A percentile compares a stretch with the other conserved stretches of the same genome.
These are phyloP conservation scores for Saccostrea cuccullata DNA, from an alignment of 1,140 invertebrate genomes.

Conservation along the genomic window DNA sequence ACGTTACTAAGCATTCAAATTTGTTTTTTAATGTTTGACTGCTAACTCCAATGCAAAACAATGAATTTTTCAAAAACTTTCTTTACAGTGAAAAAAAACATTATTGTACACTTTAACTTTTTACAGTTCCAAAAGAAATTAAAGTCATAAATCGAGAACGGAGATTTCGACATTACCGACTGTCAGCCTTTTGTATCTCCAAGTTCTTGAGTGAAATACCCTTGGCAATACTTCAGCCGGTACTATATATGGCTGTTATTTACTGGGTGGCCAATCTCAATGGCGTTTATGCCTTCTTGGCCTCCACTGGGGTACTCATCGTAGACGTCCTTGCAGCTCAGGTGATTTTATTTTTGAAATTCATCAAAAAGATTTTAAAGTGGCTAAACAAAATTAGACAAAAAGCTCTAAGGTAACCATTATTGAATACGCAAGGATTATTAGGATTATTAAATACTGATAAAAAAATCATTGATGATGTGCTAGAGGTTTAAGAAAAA, in stretches of 20 bases:
- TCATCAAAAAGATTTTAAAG: too few species aligned
- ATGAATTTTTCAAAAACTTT: too few species aligned
- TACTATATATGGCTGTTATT: conserved; percentile 57
- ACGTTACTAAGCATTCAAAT: too few species aligned
- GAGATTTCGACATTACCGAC: conserved; percentile 50
- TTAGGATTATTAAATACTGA: too few species aligned
- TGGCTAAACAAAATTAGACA: too few species aligned
- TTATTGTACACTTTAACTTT: background rate
- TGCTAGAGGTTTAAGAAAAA: too few species aligned
- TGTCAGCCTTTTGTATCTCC: conserved; percentile 60
- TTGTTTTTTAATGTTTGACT: too few species aligned
- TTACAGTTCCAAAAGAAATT: conserved; percentile 63
- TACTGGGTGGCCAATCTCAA: conserved; percentile 67
- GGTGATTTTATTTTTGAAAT: conserved; percentile 41
- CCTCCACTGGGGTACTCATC: conserved; percentile 55
- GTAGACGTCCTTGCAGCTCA: conserved; percentile 61
- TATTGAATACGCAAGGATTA: too few species aligned
- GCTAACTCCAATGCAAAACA: too few species aligned
- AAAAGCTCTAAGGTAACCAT: too few species aligned
- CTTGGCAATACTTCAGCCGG: conserved; percentile 58
- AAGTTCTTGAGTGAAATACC: conserved; percentile 62
- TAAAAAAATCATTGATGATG: too few species aligned
- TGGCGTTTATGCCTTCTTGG: conserved; percentile 53
- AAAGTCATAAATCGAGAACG: conserved; percentile 58
- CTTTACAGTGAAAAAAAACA: background rate